Evolutionary conservation across 2,113 vertebrate genomes (phyloP), one percentile per base, ranked within the genome.

Genomic region (Mesoclemmys tuberculata): DNA sequence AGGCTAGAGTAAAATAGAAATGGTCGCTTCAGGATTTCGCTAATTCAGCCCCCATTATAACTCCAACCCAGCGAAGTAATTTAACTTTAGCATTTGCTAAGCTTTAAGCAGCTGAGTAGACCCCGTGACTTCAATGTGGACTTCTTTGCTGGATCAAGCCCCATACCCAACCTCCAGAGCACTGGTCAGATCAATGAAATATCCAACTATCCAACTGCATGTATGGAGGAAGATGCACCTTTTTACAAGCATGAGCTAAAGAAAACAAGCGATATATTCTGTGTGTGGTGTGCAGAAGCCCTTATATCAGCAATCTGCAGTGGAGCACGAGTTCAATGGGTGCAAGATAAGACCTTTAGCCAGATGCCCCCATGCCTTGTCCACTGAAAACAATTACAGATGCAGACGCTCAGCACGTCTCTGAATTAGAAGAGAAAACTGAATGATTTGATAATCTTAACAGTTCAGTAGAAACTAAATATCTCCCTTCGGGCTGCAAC

Each of bases 91-190:
- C 48, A 58, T 24, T 46, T 10, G 8, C 11, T 3, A 10, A 82
- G 4, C 46, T 85, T 82, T 41, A 88, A 84, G n/a, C 44, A 8
- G 61, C 5, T 7, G 51, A 3, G 88, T 74, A 90, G 78, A n/a
- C 51, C 81, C 19, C 49, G 10, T 26, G 77, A 22, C 22, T 84
- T 24, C 92, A 46, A 16, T 10, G 3, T 54, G 81, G 13, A 3
- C 3, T 12, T 44, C 4, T 2, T 0, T 31, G 0, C 68, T 52
- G 31, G 6, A 35, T 92, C 16, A 54, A 24, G 6, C 51, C 35
- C 29, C 13, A 11, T 35, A 10, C 41, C 38, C 1, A 1, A 48
- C 5, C 6, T 14, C 5, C 49, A 56, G 56, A 87, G 10, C 6
- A 61, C 80, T 84, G 35, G 77, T 86, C 38, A 80, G 10, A 38